Evolutionary conservation across 2,888 invertebrate species (phyloP).

Genomic region (Campaea margaritaria): DNA sequence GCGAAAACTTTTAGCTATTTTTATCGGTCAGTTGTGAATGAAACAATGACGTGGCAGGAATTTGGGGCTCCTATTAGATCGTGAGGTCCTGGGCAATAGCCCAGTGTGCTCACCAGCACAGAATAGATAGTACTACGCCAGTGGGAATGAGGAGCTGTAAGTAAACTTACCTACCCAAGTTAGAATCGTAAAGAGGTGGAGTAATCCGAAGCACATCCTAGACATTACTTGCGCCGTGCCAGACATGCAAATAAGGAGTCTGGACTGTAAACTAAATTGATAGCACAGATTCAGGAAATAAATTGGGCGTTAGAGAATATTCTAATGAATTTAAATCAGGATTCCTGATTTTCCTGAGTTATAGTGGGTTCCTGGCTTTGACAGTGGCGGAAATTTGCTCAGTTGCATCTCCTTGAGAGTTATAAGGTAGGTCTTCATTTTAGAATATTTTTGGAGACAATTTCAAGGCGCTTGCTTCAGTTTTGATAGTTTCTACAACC

Average conservation of each 20-base stretch:
- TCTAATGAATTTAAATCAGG: constrained; percentile 53
- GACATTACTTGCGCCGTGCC: constrained; percentile 30
- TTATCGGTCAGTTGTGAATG: too few relatives aligned
- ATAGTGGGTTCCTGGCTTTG: constrained; percentile 9
- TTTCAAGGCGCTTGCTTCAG: too few relatives aligned
- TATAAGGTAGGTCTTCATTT: too few relatives aligned
- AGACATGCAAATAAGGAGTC: constrained; percentile 60
- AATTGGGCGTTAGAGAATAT: constrained; percentile 49
- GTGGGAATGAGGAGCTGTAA: too few relatives aligned
- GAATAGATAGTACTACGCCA: too few relatives aligned
- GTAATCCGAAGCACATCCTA: neutral
- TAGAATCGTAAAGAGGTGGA: neutral
- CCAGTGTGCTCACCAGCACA: too few relatives aligned
- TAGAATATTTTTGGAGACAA: too few relatives aligned
- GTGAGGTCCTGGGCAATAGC: too few relatives aligned
- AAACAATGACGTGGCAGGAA: too few relatives aligned
- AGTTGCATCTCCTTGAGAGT: neutral
- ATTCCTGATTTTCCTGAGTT: constrained; percentile 14
- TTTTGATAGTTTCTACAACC: too few relatives aligned
- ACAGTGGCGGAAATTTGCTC: neutral
- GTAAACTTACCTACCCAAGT: neutral
- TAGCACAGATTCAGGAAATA: constrained; percentile 55
- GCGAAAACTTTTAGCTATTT: too few relatives aligned
- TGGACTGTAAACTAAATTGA: constrained; percentile 59
- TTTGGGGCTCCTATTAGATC: too few relatives aligned